Base-by-base conservation (phyloP, 2,113 vertebrate genomes). In the Chaetodon trifascialis region DNA sequence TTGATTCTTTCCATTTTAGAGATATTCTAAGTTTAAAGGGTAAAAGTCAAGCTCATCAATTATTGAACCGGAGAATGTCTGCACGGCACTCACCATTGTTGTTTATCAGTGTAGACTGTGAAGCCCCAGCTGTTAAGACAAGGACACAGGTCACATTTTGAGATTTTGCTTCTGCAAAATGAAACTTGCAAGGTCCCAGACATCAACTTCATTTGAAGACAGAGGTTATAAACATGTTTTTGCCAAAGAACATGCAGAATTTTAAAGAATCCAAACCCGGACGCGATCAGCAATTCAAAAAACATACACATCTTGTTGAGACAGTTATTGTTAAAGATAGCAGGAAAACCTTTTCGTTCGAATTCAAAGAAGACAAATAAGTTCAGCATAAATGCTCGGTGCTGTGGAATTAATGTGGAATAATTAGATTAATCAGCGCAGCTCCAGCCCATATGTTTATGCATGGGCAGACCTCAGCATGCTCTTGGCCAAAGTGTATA, bases 51-150 rank as follows among this genome's bases (percentile, higher is more conserved):
- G 63, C 70, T 19, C 56, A 59, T 49, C 25, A 60, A 73, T 68
- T 23, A 78, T 23, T 79, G 40, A 88, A 71, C 64, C 6, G 15
- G 47, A 60, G 30, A 62, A 59, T 25, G 2, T 56, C 51, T 40
- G 21, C 52, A 30, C 14, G 3, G 80, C 78, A 97, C 98, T 95
- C 95, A 99, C 98, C 97, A 99, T 59, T 98, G 97, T 47, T 97
- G 95, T 79, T 99, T 99, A 85, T 98, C 97, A n/a, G 95, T 95
- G 93, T 93, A 96, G 30, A 97, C 73, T 0, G 97, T 98, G 91
- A 99, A 95, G 67, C 97, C 97, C 96, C 96, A 99, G 89, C 98
- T 99, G 94, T 82, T 91, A 30, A 89, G 70, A 84, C 11, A 79
- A 85, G 80, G 17, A 87, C 62, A 89, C 4, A 23, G 40, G 36